These are phyloP conservation scores for Eira barbara DNA, from an alignment of 2,113 vertebrate species.

Conservation along the genomic window DNA sequence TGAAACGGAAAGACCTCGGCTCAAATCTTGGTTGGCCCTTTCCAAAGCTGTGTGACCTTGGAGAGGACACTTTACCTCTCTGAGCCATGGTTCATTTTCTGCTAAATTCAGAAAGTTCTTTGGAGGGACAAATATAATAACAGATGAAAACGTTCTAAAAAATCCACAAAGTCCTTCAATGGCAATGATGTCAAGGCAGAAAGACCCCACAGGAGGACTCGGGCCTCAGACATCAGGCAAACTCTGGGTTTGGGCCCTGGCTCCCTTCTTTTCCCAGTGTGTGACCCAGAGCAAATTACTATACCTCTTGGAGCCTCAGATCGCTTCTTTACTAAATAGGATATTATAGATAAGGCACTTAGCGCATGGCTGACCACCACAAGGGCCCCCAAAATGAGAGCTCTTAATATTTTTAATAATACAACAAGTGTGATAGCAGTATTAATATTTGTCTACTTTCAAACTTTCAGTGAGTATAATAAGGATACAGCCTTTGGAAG, in stretches of 20 bases:
- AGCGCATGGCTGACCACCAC: not conserved
- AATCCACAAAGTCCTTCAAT: not conserved
- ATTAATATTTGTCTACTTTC: not conserved
- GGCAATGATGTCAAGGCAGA: too few relatives aligned
- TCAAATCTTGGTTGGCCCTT: not conserved
- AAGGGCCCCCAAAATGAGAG: not conserved
- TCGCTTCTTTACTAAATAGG: not conserved
- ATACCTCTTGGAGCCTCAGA: not conserved
- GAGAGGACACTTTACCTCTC: not conserved
- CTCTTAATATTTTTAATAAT: not conserved
- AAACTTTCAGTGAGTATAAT: not conserved
- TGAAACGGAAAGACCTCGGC: not conserved
- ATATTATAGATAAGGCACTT: not conserved
- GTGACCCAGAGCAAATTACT: not conserved
- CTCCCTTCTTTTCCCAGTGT: not conserved
- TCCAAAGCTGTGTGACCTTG: not conserved
- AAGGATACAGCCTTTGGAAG: not conserved
- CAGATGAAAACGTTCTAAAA: not conserved
- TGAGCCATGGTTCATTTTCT: not conserved
- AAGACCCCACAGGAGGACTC: not conserved
- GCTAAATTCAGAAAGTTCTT: not conserved
- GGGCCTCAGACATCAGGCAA: not conserved
- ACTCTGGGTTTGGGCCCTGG: not conserved
- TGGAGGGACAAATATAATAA: not conserved
- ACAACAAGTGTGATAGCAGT: too few relatives aligned